phyloP scores from a whole-genome alignment of 2,888 invertebrate species.

The Acanthoscelides obtectus region DNA sequence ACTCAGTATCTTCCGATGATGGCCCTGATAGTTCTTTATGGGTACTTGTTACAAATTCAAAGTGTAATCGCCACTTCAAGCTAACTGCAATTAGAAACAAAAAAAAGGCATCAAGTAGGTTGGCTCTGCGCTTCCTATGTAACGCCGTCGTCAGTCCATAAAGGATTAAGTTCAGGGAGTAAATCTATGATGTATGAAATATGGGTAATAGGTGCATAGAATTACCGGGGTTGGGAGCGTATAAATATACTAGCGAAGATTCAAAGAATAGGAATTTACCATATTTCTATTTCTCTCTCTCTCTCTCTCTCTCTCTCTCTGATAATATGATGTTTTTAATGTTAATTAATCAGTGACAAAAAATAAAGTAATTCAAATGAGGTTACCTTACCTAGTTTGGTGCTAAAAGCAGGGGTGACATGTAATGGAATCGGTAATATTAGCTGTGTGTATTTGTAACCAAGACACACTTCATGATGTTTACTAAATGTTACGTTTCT shows the following conservation, averaged over 20 bases:
- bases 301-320: too few species aligned
- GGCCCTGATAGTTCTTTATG: conserved; percentile 56
- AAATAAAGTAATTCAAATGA: background rate
- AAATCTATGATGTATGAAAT: too few species aligned
- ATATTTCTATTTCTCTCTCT: too few species aligned
- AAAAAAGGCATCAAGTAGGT: too few species aligned
- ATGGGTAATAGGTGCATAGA: too few species aligned
- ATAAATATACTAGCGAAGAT: background rate
- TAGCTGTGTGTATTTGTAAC: conserved; percentile 81
- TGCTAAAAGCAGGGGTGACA: conserved; percentile 92
- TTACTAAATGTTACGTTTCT: conserved; percentile 73
- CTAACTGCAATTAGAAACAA: conserved; percentile 59
- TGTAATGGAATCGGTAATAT: conserved; percentile 91
- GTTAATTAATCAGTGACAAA: too few species aligned
- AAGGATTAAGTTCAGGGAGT: too few species aligned
- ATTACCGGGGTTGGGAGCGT: too few species aligned
- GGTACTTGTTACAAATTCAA: conserved; percentile 90
- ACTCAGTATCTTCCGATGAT: conserved; percentile 56
- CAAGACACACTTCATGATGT: conserved; percentile 89
- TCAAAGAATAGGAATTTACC: background rate
- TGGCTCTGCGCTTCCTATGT: too few species aligned
- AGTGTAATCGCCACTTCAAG: conserved; percentile 91
- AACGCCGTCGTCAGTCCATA: too few species aligned
- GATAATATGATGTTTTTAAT: too few species aligned
- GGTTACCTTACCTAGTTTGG: conserved; percentile 65